A percentile compares a stretch with the other conserved stretches of the same genome.
These are phyloP conservation scores for Rhegmatorhina hoffmannsi DNA, from an alignment of 2,113 vertebrate species.

Conservation along the genomic window DNA sequence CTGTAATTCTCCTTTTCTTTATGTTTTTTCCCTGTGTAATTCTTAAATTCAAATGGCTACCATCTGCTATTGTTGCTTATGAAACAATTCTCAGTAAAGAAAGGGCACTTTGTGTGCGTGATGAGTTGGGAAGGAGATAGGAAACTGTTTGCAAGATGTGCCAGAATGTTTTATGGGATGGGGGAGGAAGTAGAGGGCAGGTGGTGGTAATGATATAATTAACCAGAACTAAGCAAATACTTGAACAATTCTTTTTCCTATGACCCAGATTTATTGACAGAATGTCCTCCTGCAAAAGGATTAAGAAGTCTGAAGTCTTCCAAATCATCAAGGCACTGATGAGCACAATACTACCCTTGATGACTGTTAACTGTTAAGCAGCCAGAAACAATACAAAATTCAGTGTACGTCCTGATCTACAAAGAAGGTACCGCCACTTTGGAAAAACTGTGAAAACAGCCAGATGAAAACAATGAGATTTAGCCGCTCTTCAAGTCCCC, in stretches of 20 bases:
- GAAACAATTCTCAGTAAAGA: background rate
- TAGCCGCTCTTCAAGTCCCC: background rate
- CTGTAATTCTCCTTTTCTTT: background rate
- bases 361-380: background rate
- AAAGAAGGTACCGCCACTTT: accelerated
- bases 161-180: background rate
- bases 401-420: accelerated
- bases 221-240: background rate
- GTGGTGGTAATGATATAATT: background rate
- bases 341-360: background rate
- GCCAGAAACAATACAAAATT: background rate
- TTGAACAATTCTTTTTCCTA: background rate
- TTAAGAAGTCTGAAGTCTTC: background rate
- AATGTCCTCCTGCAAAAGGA: background rate
- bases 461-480: background rate
- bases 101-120: background rate
- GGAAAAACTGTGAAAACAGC: background rate
- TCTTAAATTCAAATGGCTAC: background rate
- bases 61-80: background rate
- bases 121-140: background rate
- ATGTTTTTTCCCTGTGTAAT: background rate
- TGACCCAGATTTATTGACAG: background rate
- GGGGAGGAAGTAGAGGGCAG: background rate
- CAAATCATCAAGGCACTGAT: background rate
- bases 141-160: background rate